phyloP scores from a whole-genome alignment of 2,888 invertebrate genomes.

The Geotrupes spiniger region DNA sequence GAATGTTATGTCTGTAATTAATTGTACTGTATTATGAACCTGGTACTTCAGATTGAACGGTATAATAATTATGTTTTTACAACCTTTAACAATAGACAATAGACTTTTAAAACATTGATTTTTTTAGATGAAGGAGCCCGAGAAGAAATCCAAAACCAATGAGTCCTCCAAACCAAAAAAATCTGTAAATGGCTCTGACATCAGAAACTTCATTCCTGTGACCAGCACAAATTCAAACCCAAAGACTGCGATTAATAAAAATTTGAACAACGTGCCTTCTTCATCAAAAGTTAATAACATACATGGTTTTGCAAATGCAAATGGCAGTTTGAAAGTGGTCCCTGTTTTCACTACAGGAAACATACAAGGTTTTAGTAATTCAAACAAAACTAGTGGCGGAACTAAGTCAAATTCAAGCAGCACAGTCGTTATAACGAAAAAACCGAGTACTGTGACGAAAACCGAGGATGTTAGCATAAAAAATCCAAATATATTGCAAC shows the following conservation, averaged over 20 bases:
- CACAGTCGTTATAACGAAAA: constrained; percentile 28
- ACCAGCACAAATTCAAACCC: too few relatives aligned
- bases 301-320: background rate
- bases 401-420: constrained; percentile 23
- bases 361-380: constrained; percentile 17
- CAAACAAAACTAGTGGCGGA: constrained; percentile 8
- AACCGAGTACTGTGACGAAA: constrained; percentile 17
- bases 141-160: constrained; percentile 27
- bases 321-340: background rate
- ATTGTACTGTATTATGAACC: too few relatives aligned
- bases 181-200: constrained; percentile 26
- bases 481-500: constrained; percentile 24
- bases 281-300: background rate
- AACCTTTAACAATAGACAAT: too few relatives aligned
- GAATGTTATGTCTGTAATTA: too few relatives aligned
- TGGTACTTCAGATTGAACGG: too few relatives aligned
- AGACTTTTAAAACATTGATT: background rate
- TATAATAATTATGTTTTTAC: too few relatives aligned
- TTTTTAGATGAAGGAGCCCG: constrained; percentile 31
- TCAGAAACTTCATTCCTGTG: constrained; percentile 36
- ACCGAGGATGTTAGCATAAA: constrained; percentile 1
- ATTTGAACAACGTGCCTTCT: background rate
- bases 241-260: constrained; percentile 6
- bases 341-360: constrained; percentile 10
- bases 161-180: constrained; percentile 21